Evolutionary conservation across 2,888 invertebrate genomes (phyloP), one percentile per base, ranked within the genome.

Genomic region (Drosophila pegasa): DNA sequence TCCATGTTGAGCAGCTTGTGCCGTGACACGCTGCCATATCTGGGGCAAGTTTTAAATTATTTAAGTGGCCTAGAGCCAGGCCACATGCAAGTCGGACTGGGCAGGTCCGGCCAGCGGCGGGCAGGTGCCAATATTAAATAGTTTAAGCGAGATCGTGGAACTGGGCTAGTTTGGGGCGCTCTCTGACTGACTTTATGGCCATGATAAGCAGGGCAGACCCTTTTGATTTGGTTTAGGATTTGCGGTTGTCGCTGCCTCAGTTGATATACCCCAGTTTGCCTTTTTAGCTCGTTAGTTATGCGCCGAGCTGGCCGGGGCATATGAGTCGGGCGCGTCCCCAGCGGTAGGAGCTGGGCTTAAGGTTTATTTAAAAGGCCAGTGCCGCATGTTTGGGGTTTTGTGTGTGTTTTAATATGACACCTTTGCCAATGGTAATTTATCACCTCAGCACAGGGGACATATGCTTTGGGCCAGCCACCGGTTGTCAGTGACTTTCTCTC

Each of bases 371-470:
- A 88, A 88, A 86, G 84, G 88, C 71, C 83, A 88, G 71, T 66
- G 80, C 83, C 88, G 73, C 83, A 84, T 84, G 84, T 84, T 88
- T 80, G 78, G 78, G 83, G 88, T 87, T 87, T 80, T 81, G 75
- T 78, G 79, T 75, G 78, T 75, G 71, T 87, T 88, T 88, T 85
- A 85, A 85, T 85, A 85, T 85, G 84, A 85, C 84, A 85, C 84
- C 88, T 85, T 85, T 87, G 88, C 88, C 84, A 78, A 85, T 85
- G 88, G 88, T 85, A 85, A 85, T 85, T 85, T 85, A 85, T 85
- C 84, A 85, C 84, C 88, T 85, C 63, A 76, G 78, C 84, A 78
- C 83, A 71, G 78, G 78, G 87, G 79, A 84, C 84, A 83, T 80
- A 88, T 83, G 80, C 82, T 69, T 43, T 57, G 57, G 40, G 55